phyloP scores from a whole-genome alignment of 2,797 vertebrate species.

The Catamblyrhynchus diadema region DNA sequence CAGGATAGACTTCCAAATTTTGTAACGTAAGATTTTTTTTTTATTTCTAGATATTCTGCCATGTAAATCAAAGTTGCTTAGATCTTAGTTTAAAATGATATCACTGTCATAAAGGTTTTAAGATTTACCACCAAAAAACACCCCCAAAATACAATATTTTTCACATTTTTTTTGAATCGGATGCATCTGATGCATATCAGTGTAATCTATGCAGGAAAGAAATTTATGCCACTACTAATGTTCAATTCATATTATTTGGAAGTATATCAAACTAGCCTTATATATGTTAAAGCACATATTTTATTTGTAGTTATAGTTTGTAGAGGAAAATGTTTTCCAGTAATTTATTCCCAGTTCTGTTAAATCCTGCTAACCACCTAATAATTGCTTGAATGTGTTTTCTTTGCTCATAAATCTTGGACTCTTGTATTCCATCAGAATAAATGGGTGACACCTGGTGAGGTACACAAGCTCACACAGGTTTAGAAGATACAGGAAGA shows the following conservation, averaged over 20 bases:
- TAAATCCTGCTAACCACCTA: neutral
- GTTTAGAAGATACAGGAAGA: neutral
- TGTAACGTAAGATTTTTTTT: neutral
- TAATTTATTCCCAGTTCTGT: neutral
- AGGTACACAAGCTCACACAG: neutral
- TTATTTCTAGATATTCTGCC: neutral
- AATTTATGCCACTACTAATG: neutral
- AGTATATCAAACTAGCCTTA: neutral
- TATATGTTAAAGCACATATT: neutral
- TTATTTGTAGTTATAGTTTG: neutral
- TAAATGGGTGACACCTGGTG: fast-evolving
- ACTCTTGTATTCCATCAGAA: neutral
- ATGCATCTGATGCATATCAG: neutral
- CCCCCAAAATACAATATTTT: fast-evolving
- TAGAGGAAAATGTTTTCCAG: neutral
- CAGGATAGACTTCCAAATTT: neutral
- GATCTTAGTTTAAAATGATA: neutral
- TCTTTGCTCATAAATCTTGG: neutral
- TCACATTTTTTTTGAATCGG: neutral
- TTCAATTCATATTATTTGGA: neutral
- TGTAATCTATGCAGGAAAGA: neutral
- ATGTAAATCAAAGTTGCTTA: neutral
- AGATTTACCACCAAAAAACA: neutral
- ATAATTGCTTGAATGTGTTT: neutral
- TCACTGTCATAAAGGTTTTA: neutral